These are phyloP conservation scores for Drosophila emarginata DNA, from an alignment of 2,888 invertebrate species.

Conservation along the genomic window DNA sequence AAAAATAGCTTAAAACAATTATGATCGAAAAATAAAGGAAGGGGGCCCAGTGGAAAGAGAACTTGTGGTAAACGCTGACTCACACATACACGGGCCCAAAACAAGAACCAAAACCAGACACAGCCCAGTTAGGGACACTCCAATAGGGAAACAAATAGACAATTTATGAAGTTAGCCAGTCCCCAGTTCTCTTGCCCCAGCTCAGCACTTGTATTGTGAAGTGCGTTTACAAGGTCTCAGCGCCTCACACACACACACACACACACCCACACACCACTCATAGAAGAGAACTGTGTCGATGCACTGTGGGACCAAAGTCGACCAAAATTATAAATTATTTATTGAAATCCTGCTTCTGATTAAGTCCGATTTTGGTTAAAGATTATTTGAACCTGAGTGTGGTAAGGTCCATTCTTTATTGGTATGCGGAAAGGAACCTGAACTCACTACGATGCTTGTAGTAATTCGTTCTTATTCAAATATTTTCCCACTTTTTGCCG, in stretches of 20 bases:
- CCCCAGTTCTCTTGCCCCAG: neutral
- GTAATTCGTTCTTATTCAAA: neutral
- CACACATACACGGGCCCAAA: constrained; percentile 16
- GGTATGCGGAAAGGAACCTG: too few species aligned
- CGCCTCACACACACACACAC: neutral
- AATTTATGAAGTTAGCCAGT: constrained; percentile 56
- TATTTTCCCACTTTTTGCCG: neutral
- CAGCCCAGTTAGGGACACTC: constrained; percentile 39
- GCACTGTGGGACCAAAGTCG: neutral
- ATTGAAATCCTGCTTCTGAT: too few species aligned
- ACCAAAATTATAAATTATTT: neutral
- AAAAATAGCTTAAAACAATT: constrained; percentile 58
- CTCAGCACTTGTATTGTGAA: constrained; percentile 6
- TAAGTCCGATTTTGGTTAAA: too few species aligned
- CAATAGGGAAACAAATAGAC: constrained; percentile 57
- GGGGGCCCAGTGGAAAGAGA: neutral
- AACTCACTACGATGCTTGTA: too few species aligned
- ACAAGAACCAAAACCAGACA: constrained; percentile 10
- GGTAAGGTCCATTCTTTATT: too few species aligned
- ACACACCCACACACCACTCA: constrained; percentile 4
- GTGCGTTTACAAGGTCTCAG: constrained; percentile 13
- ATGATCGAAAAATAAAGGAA: constrained; percentile 23
- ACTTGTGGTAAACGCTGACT: constrained; percentile 17
- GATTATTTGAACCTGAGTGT: too few species aligned
- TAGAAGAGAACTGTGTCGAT: constrained; percentile 15